phyloP scores from a whole-genome alignment of 2,888 invertebrate genomes.

The Cryptus armator region DNA sequence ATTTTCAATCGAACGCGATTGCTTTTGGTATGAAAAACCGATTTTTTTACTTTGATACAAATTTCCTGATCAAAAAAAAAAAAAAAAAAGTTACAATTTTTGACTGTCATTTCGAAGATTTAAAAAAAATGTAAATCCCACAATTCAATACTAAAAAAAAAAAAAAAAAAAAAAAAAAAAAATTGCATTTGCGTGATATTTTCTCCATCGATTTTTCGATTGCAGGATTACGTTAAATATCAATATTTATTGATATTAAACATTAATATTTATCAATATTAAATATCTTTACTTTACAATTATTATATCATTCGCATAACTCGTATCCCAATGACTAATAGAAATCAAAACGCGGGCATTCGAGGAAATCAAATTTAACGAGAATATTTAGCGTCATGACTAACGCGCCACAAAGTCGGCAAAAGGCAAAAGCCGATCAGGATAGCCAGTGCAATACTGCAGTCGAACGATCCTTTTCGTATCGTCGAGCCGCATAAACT shows the following conservation, averaged over 20 bases:
- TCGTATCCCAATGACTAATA: too few relatives aligned
- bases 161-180: background rate
- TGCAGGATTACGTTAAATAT: too few relatives aligned
- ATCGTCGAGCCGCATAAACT: conserved; percentile 31
- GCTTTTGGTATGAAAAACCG: background rate
- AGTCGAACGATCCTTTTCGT: conserved; percentile 45
- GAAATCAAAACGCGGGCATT: too few relatives aligned
- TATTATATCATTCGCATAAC: too few relatives aligned
- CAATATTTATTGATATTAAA: too few relatives aligned
- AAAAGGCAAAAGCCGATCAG: conserved; percentile 33
- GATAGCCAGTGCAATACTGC: background rate
- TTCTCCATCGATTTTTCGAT: too few relatives aligned
- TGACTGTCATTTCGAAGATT: background rate
- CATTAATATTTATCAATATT: too few relatives aligned
- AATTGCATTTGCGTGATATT: too few relatives aligned
- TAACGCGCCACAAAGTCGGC: conserved; percentile 11
- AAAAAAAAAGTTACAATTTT: background rate
- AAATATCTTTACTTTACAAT: too few relatives aligned
- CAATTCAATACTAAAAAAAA: background rate
- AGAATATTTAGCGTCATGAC: conserved; percentile 19
- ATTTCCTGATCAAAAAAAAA: background rate
- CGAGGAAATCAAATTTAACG: conserved; percentile 49
- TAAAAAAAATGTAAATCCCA: too few relatives aligned
- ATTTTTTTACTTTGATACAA: too few relatives aligned
- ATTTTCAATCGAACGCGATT: background rate